Base-by-base conservation (phyloP, 2,113 vertebrate species). In the Asarcornis scutulata region DNA sequence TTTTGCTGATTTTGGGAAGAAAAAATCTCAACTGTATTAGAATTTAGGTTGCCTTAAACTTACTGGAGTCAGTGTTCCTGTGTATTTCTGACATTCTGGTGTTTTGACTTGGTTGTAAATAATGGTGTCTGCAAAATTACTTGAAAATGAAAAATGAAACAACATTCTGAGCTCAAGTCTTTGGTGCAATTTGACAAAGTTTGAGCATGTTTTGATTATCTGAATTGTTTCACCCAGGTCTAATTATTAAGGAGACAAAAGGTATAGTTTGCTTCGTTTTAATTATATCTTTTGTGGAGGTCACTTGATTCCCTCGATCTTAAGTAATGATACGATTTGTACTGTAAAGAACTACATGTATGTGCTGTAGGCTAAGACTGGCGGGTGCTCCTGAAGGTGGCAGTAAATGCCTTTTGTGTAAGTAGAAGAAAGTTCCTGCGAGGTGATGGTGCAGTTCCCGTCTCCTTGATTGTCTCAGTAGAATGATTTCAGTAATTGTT, bases 361-460 rank as follows among this genome's bases (percentile, higher is more conserved):
- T 22, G n/a, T 66, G 31, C 11, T 86, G 26, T 20, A 11, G 27
- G 18, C 48, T 9, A 13, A 22, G 42, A 50, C 14, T 7, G 86
- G 66, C 13, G 71, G 32, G 14, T 10, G 32, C 20, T 79, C 86
- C 96, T 92, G 89, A 76, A 97, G 97, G 74, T 93, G 95, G 94
- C 97, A 97, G 94, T 63, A 79, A 77, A 72, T 2, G 48, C 32
- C 92, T 92, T 87, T 87, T 46, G 14, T 68, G 22, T 36, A 77
- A 81, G 67, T 44, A 60, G 20, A 71, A 86, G 29, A 29, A 16
- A 32, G 40, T 3, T 55, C 26, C 11, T 67, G 56, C 38, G 44
- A 52, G 34, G 36, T 48, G 42, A 13, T 55, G 42, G 29, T 60
- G 31, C 36, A 34, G n/a, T 38, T 83, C 78, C 60, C 31, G 40